Conservation (phyloP, 1,140 invertebrate species). For the Micrasema longulum region DNA sequence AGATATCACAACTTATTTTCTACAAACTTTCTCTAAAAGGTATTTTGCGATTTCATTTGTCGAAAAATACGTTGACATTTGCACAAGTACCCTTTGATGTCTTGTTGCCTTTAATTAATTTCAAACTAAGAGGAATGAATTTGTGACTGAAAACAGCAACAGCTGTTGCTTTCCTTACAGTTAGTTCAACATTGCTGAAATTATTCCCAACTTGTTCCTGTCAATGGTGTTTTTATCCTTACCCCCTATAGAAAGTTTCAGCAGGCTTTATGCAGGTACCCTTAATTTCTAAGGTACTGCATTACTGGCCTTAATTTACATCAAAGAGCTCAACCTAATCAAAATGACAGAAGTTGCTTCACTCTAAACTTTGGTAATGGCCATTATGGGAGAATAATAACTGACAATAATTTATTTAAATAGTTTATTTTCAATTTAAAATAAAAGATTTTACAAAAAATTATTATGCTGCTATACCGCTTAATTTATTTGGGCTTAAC, state of each 20-base stretch:
- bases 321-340: too few species aligned
- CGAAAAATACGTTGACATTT: too few species aligned
- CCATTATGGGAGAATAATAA: too few species aligned
- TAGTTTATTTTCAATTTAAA: too few species aligned
- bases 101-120: constrained; percentile 4
- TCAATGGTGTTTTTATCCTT: background rate
- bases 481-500: too few species aligned
- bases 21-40: too few species aligned
- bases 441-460: too few species aligned
- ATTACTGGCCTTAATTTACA: background rate
- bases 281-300: background rate
- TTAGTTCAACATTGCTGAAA: background rate
- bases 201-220: background rate
- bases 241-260: background rate
- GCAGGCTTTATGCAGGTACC: background rate
- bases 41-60: too few species aligned
- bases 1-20: too few species aligned
- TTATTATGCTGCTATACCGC: too few species aligned
- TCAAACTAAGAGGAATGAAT: background rate
- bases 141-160: background rate
- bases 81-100: background rate
- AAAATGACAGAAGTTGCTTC: background rate
- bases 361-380: background rate
- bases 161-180: background rate
- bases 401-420: background rate